Conservation (phyloP, 2,888 invertebrate species). For the Chloroclysta siterata region DNA sequence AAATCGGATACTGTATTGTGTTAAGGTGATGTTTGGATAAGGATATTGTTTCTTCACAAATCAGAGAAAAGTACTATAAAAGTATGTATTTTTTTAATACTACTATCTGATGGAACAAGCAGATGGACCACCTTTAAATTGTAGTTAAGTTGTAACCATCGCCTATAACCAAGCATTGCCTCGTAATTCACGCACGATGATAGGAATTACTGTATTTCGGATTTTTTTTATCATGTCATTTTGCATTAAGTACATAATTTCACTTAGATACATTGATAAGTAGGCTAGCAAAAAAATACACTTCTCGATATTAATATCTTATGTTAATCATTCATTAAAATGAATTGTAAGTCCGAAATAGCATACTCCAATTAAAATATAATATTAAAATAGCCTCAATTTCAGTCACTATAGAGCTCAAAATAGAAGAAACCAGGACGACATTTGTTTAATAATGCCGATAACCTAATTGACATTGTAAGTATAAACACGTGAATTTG, state of each 20-base stretch:
- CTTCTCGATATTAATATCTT: not conserved
- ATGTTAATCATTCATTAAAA: not conserved
- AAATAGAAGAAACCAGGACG: not conserved
- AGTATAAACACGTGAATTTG: conserved; percentile 12
- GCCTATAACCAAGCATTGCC: too few relatives aligned
- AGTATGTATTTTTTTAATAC: too few relatives aligned
- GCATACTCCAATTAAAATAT: not conserved
- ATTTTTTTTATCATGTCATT: not conserved
- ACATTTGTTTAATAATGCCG: conserved; percentile 14
- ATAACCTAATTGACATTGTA: conserved; percentile 29
- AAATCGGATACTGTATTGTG: too few relatives aligned
- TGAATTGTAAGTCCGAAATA: conserved; percentile 23
- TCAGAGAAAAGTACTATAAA: too few relatives aligned
- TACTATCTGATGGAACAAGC: too few relatives aligned
- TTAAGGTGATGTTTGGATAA: too few relatives aligned
- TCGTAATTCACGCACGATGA: too few relatives aligned
- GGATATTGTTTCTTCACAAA: too few relatives aligned
- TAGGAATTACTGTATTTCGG: too few relatives aligned
- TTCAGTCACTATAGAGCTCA: not conserved
- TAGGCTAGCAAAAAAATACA: not conserved
- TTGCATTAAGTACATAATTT: not conserved
- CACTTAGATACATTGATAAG: not conserved
- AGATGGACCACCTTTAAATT: too few relatives aligned
- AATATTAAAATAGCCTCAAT: conserved; percentile 1
- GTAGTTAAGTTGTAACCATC: too few relatives aligned